Base-by-base conservation (phyloP, 2,888 invertebrate genomes). In the Mamestra brassicae region DNA sequence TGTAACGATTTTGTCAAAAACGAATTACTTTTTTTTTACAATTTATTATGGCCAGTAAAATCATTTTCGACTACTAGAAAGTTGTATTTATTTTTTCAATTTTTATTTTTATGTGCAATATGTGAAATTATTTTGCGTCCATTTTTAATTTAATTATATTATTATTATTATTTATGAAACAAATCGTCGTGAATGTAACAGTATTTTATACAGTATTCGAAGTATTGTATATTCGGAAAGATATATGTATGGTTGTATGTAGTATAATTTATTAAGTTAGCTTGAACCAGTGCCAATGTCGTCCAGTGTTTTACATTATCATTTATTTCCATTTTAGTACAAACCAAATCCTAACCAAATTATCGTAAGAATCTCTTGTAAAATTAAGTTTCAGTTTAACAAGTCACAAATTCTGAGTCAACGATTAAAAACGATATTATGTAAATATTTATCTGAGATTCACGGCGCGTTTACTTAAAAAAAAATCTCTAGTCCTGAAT, bases 81-180 rank as follows among this genome's bases (percentile, higher is more conserved):
- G 70, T 70, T 80, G 74, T 80, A 63, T 60, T 52, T 71, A 69
- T 82, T 73, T 80, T 82, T 86, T 83, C 77, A 81, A 83, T 80
- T 86, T 76, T 84, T 78, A 90, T 90, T 89, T 88, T 89, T 86
- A 91, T 92, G 96, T 96, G 96, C 96, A 96, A 96, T 96, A 96
- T 91, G 88, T 92, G 93, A 92, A 96, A 96, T 94, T 93, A 90
- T 92, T 95, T 96, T 96, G 95, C 96, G 96, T 96, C 96, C 96
- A 95, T 94, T 92, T 92, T 93, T 89, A 84, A 89, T 91, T 89
- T 90, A 86, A 88, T 86, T 86, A 81, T 42, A 47, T 13, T 84
- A 83, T 80, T 84, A 69, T 80, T 90, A 89, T 78, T 90, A 89
- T 90, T 90, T 90, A 90, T 89, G 79, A 85, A 84, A 84, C 74